Percentiles rank a stretch among this genome's conserved stretches.
Evolutionary conservation across 1,140 invertebrate species (phyloP).

Genomic region (Macrostomum lignano): DNA sequence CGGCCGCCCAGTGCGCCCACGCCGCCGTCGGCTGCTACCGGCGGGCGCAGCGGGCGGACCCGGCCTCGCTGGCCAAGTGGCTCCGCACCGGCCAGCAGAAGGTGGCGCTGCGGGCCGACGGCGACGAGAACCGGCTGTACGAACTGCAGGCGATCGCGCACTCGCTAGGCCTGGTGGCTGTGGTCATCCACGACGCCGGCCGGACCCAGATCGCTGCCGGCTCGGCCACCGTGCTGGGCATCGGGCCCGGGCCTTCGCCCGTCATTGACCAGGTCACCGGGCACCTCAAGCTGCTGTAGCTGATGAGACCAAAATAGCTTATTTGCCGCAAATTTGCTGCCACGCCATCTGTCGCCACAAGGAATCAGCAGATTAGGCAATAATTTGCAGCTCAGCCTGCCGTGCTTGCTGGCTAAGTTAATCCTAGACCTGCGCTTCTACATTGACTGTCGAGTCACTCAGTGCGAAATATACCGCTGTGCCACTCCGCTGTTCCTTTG

Average conservation of each 20-base stretch:
- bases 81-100: slow-evolving; percentile 47
- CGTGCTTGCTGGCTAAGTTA: too few relatives aligned
- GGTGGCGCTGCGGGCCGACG: slow-evolving; percentile 40
- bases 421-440: too few relatives aligned
- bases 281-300: slow-evolving; percentile 2
- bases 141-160: slow-evolving; percentile 36
- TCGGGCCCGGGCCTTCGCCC: slow-evolving; percentile 38
- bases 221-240: slow-evolving; percentile 52
- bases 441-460: too few relatives aligned
- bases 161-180: slow-evolving; percentile 37
- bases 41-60: slow-evolving; percentile 33
- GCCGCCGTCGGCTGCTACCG: slow-evolving; percentile 48
- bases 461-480: too few relatives aligned
- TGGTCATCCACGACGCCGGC: slow-evolving; percentile 54
- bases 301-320: too few relatives aligned
- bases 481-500: too few relatives aligned
- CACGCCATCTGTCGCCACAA: too few relatives aligned
- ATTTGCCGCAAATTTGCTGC: too few relatives aligned
- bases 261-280: not conserved
- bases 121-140: slow-evolving; percentile 31
- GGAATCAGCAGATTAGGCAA: too few relatives aligned
- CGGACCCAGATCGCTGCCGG: slow-evolving; percentile 57
- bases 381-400: too few relatives aligned
- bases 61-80: slow-evolving; percentile 41
- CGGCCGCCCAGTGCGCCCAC: slow-evolving; percentile 65